phyloP scores from a whole-genome alignment of 2,797 vertebrate genomes.

The Erpetoichthys calabaricus region DNA sequence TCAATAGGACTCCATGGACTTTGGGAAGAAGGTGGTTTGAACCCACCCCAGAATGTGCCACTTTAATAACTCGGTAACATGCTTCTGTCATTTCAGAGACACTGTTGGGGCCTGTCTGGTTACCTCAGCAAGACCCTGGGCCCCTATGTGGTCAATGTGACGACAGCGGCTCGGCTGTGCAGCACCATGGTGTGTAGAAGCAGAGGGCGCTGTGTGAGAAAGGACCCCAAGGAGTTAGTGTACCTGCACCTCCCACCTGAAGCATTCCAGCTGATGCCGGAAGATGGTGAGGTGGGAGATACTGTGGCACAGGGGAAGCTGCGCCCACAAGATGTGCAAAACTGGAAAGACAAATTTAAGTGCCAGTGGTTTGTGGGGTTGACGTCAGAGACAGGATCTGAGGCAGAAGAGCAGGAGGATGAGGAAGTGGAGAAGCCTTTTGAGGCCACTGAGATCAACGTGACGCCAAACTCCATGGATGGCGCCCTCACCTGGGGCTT shows the following conservation, averaged over 20 bases:
- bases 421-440: too few species aligned
- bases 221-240: slow-evolving; percentile 34
- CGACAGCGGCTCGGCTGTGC: slow-evolving; percentile 53
- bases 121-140: slow-evolving; percentile 51
- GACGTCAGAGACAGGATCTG: too few species aligned
- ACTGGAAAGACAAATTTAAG: slow-evolving; percentile 53
- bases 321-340: slow-evolving; percentile 26
- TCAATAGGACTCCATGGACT: too few species aligned
- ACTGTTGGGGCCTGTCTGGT: slow-evolving; percentile 49
- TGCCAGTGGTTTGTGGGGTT: slow-evolving; percentile 55
- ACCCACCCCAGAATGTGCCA: too few species aligned
- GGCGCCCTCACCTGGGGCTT: too few species aligned
- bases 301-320: slow-evolving; percentile 35
- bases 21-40: too few species aligned
- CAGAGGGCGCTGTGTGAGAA: slow-evolving; percentile 54
- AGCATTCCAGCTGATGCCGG: slow-evolving; percentile 24
- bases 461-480: too few species aligned
- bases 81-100: slow-evolving; percentile 34
- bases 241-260: slow-evolving; percentile 49
- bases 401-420: too few species aligned
- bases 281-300: slow-evolving; percentile 25
- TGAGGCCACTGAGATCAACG: too few species aligned
- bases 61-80: too few species aligned
- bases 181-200: slow-evolving; percentile 50
- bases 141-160: slow-evolving; percentile 55